A percentile compares a stretch with the other conserved stretches of the same genome.
phyloP scores from a whole-genome alignment of 2,888 invertebrate species.

The Drosophila mayaguana region DNA sequence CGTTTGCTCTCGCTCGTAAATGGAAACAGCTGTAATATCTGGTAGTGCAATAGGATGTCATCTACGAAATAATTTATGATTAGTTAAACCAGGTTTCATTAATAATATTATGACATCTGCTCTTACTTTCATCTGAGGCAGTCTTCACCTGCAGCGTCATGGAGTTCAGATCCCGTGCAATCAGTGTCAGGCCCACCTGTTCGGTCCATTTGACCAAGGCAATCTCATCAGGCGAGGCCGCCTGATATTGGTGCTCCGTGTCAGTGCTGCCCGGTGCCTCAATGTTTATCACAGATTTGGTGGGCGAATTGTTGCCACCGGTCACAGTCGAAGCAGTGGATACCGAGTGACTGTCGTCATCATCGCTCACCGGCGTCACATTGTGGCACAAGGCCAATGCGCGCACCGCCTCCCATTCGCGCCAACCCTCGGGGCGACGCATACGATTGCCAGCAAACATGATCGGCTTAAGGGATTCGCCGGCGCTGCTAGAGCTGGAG shows the following conservation, averaged over 20 bases:
- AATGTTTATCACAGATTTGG: conserved; percentile 83
- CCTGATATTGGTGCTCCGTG: conserved; percentile 87
- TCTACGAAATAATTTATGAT: conserved; percentile 30
- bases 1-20: conserved; percentile 96
- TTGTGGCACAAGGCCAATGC: conserved; percentile 99
- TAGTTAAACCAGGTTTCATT: no score
- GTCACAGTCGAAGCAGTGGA: conserved; percentile 82
- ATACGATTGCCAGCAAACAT: conserved; percentile 85
- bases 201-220: conserved; percentile 96
- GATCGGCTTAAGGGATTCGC: conserved; percentile 57
- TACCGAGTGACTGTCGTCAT: conserved; percentile 83
- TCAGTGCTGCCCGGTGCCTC: conserved; percentile 74
- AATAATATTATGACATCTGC: no score
- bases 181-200: conserved; percentile 89
- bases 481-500: conserved; percentile 62
- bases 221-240: conserved; percentile 97
- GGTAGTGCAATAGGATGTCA: conserved; percentile 88
- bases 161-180: conserved; percentile 87
- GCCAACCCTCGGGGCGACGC: conserved; percentile 89
- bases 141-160: conserved; percentile 86
- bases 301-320: conserved; percentile 83
- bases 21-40: conserved; percentile 92
- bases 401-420: conserved; percentile 95
- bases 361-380: conserved; percentile 98
- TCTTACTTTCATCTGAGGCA: conserved; percentile 67